These are phyloP conservation scores for Ptyas mucosa DNA, from an alignment of 2,113 vertebrate species.

Conservation along the genomic window DNA sequence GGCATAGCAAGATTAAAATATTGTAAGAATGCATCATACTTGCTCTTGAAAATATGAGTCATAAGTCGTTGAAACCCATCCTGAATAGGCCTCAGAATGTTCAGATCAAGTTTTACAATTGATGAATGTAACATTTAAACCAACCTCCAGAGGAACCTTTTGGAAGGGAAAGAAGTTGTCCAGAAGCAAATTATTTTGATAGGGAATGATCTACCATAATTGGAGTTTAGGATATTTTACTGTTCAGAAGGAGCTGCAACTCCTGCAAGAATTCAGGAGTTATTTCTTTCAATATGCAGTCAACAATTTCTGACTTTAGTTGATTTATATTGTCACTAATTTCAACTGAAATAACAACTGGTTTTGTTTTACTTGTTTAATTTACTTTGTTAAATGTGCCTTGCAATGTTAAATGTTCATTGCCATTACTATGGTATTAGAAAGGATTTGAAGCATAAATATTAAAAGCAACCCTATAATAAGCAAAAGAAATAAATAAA, in stretches of 20 bases:
- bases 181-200: background rate
- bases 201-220: background rate
- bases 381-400: background rate
- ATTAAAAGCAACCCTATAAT: background rate
- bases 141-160: background rate
- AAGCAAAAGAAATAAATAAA: background rate
- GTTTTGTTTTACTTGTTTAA: background rate
- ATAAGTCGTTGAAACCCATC: background rate
- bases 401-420: background rate
- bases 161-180: background rate
- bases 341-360: background rate
- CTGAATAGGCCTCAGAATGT: background rate
- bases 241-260: background rate
- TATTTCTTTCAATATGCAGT: background rate
- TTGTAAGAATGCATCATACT: constrained; percentile 2
- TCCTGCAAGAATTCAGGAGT: background rate
- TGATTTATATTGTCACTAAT: background rate
- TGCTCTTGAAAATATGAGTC: background rate
- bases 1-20: background rate
- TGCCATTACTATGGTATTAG: background rate
- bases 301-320: background rate
- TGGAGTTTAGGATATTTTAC: background rate
- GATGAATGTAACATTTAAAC: background rate
- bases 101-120: background rate
- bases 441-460: background rate